Conservation (phyloP, 2,113 vertebrate genomes). For the Mystacornis crossleyi region DNA sequence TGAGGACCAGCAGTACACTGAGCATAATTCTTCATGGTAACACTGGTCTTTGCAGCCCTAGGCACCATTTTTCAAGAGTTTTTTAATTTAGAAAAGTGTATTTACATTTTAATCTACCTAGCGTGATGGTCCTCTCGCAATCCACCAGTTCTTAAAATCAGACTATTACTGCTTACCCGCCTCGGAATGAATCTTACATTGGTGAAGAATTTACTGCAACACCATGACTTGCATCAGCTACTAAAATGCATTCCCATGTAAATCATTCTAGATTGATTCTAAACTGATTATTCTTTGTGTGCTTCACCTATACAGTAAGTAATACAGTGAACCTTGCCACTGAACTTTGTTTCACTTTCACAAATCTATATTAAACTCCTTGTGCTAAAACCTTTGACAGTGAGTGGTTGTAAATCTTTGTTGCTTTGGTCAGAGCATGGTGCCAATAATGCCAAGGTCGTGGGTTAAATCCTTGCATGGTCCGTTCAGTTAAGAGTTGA, state of each 20-base stretch:
- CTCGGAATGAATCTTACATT: background rate
- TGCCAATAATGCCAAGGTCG: accelerated
- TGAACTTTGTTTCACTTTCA: background rate
- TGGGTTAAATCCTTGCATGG: background rate
- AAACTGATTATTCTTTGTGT: background rate
- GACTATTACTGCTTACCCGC: background rate
- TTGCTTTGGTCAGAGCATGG: background rate
- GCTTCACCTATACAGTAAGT: background rate
- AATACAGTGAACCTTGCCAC: background rate
- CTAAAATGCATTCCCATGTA: background rate
- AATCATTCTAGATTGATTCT: background rate
- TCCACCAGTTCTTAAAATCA: background rate
- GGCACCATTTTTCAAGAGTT: background rate
- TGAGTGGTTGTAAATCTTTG: background rate
- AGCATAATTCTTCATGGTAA: background rate
- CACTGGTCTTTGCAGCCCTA: background rate
- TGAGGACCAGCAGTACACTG: background rate
- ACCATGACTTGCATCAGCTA: background rate
- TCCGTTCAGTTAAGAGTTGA: background rate
- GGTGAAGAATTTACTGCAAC: background rate
- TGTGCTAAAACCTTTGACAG: background rate
- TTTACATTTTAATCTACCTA: background rate
- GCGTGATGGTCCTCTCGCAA: accelerated
- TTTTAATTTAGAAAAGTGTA: background rate
- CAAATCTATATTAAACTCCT: background rate